Evolutionary conservation across 2,888 invertebrate species (phyloP).

Genomic region (Kuschelorhynchus macadamiae): DNA sequence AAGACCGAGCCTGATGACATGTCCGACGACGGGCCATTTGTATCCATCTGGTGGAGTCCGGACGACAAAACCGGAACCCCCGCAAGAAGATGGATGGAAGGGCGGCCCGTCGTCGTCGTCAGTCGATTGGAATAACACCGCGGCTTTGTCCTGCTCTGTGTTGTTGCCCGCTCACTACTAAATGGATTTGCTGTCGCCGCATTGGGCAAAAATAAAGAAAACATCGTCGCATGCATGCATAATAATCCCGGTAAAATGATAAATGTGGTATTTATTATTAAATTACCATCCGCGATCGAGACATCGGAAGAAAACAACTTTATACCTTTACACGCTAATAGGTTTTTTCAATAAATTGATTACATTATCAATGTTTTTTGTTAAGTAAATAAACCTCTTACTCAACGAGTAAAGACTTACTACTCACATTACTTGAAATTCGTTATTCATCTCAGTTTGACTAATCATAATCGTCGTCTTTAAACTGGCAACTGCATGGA

Average conservation of each 20-base stretch:
- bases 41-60: conserved; percentile 44
- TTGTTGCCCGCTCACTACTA: conserved; percentile 13
- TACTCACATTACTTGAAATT: no score
- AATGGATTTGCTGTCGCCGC: conserved; percentile 26
- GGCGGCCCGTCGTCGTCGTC: conserved; percentile 34
- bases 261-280: conserved; percentile 19
- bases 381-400: no score
- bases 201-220: conserved; percentile 28
- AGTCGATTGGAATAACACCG: no score
- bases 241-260: conserved; percentile 12
- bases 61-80: conserved; percentile 41
- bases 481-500: no score
- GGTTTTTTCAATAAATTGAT: no score
- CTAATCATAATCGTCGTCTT: no score
- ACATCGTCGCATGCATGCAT: conserved; percentile 11
- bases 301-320: not conserved
- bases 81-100: conserved; percentile 45
- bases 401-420: no score
- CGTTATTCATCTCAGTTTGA: no score
- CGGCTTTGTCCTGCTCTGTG: conserved; percentile 22
- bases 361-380: no score
- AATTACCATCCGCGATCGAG: not conserved
- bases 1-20: conserved; percentile 21
- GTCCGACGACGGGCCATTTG: conserved; percentile 34
- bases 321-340: not conserved